phyloP scores from a whole-genome alignment of 2,888 invertebrate species.

The Drosophila borborema region DNA sequence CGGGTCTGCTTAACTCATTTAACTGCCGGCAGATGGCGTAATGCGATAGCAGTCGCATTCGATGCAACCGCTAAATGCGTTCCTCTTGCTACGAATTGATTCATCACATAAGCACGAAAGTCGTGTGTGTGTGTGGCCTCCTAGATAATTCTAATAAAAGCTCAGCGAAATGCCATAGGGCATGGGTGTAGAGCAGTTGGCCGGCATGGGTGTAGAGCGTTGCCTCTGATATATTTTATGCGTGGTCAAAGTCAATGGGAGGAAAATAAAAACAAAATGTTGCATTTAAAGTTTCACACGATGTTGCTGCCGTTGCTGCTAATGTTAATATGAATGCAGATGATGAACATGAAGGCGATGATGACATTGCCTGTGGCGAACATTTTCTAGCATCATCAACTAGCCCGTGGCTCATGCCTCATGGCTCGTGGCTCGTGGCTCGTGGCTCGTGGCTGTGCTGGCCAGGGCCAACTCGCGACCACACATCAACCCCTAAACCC shows the following conservation, averaged over 20 bases:
- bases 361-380: slow-evolving; percentile 29
- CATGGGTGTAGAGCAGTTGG: background rate
- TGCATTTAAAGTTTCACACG: slow-evolving; percentile 44
- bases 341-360: slow-evolving; percentile 16
- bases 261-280: slow-evolving; percentile 56
- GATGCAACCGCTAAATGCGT: slow-evolving; percentile 35
- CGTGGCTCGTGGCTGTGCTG: slow-evolving; percentile 1
- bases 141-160: slow-evolving; percentile 31
- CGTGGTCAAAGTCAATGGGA: slow-evolving; percentile 43
- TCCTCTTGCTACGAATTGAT: slow-evolving; percentile 38
- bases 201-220: background rate
- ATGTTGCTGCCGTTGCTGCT: slow-evolving; percentile 10
- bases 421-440: background rate
- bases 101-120: slow-evolving; percentile 28
- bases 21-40: slow-evolving; percentile 45
- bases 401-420: slow-evolving; percentile 4
- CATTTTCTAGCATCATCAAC: slow-evolving; percentile 27
- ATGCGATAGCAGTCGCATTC: slow-evolving; percentile 33
- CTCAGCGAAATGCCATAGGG: background rate
- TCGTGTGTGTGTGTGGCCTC: background rate
- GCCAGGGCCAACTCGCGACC: slow-evolving; percentile 12
- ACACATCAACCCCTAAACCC: slow-evolving; percentile 10
- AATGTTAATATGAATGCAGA: slow-evolving; percentile 14
- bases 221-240: slow-evolving; percentile 17
- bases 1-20: slow-evolving; percentile 46